Evolutionary conservation across 1,140 invertebrate genomes (phyloP).

Genomic region (Tetragonula clypearis): DNA sequence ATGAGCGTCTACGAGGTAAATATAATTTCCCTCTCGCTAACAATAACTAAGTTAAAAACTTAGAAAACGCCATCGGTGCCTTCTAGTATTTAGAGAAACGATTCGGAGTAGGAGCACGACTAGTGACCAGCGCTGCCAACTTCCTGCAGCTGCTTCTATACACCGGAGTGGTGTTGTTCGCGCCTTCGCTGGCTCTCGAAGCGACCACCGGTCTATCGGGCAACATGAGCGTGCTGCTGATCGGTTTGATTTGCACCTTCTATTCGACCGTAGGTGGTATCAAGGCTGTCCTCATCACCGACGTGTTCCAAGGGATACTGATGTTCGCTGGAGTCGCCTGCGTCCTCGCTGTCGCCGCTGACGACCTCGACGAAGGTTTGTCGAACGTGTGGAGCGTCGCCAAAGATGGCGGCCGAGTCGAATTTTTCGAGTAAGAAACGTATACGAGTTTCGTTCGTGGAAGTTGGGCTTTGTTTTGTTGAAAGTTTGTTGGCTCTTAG

Average conservation of each 20-base stretch:
- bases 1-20: constrained; percentile 94
- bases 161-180: constrained; percentile 96
- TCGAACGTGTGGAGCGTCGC: constrained; percentile 87
- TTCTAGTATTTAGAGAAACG: constrained; percentile 85
- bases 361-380: constrained; percentile 85
- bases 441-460: no score
- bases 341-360: constrained; percentile 79
- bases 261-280: constrained; percentile 95
- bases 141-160: constrained; percentile 93
- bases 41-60: no score
- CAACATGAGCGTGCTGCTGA: constrained; percentile 88
- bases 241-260: constrained; percentile 92
- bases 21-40: not conserved
- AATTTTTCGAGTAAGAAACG: constrained; percentile 72
- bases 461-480: accelerated
- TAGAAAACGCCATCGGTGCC: no score
- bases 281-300: constrained; percentile 94
- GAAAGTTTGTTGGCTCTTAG: constrained; percentile 30
- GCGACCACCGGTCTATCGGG: constrained; percentile 92
- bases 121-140: constrained; percentile 89
- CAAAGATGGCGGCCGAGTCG: constrained; percentile 77
- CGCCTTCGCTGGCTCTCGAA: constrained; percentile 94
- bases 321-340: constrained; percentile 86
- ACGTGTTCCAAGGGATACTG: constrained; percentile 90
- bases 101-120: constrained; percentile 87